Evolutionary conservation across 2,113 vertebrate genomes (phyloP), one percentile per base, ranked within the genome.

Genomic region (Chaetorhynchus papuensis): DNA sequence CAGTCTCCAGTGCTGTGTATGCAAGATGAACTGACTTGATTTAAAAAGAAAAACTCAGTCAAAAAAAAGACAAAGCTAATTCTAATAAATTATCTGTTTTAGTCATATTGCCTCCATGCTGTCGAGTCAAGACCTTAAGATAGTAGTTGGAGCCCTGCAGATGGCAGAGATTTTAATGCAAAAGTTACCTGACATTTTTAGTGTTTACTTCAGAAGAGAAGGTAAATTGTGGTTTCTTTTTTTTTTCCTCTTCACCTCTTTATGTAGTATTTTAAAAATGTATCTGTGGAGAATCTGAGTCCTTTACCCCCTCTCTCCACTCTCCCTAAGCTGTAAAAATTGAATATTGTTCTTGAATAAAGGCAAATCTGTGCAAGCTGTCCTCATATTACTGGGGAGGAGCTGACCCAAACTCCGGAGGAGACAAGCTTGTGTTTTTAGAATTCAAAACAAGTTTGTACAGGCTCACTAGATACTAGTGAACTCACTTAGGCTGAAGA

Each of bases 101-200:
- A 99, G 99, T 99, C 99, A 99, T 97, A 99, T 99, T 98, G 99
- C 99, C 96, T 99, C 99, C 94, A 99, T 99, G 99, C 98, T 99
- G 69, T 99, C 99, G 53, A 99, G 99, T 97, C 99, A 99, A 98
- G 99, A 99, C 97, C 98, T 99, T 98, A 99, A 99, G 98, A 99
- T 99, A 98, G 99, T 99, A 94, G 99, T 99, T 70, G 99, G 99
- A 97, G 99, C 99, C 82, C 98, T 99, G 96, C 99, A 99, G 95
- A 99, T 99, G 99, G 99, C 99, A 89, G 99, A 99, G 96, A 99
- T 99, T 80, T 99, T 99, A 97, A 99, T 99, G 99, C 99, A 99
- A 97, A 99, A 99, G 94, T 98, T 99, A 90, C 99, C 99, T 80
- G 99, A 99, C 97, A 99, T 99, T 94, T 99, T 99, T 98, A 99